Percentiles rank a stretch among this genome's conserved stretches.
phyloP scores from a whole-genome alignment of 1,140 invertebrate genomes.

The Pogonus chalceus region DNA sequence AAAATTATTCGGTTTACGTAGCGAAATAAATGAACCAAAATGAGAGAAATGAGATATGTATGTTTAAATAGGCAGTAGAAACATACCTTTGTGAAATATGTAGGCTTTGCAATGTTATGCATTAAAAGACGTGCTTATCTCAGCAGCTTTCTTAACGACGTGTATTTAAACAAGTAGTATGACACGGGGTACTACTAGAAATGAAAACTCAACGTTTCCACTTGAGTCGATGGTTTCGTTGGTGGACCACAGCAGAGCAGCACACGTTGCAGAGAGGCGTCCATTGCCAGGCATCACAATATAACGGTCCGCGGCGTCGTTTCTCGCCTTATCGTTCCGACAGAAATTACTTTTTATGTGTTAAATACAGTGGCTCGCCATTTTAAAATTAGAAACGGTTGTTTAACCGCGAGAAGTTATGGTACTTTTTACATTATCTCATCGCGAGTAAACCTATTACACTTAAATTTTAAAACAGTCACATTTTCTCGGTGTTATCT shows the following conservation, averaged over 20 bases:
- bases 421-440: conserved; percentile 31
- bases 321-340: conserved; percentile 19
- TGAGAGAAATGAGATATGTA: too few species aligned
- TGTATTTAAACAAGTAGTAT: neutral
- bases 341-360: conserved; percentile 23
- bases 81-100: too few species aligned
- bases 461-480: conserved; percentile 35
- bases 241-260: too few species aligned
- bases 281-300: neutral
- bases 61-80: too few species aligned
- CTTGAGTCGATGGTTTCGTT: too few species aligned
- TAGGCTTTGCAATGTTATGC: too few species aligned
- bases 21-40: too few species aligned
- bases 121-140: too few species aligned
- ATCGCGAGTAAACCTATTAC: conserved; percentile 28
- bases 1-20: too few species aligned
- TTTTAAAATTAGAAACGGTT: conserved; percentile 28
- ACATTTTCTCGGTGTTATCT: conserved; percentile 31
- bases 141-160: too few species aligned
- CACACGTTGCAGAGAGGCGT: neutral
- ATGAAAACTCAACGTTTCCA: neutral
- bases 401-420: conserved; percentile 26
- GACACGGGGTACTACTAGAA: neutral
- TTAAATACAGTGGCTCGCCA: conserved; percentile 22
- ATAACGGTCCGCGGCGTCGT: neutral